A percentile compares a stretch with the other conserved stretches of the same genome.
Conservation (phyloP, 2,797 vertebrate species). For the Natrix natrix region DNA sequence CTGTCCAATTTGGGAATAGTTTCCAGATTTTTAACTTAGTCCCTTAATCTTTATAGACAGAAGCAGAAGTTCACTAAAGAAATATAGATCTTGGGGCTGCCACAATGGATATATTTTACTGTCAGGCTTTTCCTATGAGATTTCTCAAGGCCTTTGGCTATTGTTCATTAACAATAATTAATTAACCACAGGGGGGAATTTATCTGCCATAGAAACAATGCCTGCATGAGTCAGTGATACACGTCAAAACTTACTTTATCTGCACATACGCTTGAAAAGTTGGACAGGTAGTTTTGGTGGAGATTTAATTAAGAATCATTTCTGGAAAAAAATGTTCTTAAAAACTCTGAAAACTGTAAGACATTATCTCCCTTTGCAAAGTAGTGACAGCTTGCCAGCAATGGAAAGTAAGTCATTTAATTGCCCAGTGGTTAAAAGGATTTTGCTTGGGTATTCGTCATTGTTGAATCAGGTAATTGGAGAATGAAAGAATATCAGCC, state of each 20-base stretch:
- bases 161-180: neutral
- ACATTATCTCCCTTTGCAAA: neutral
- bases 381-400: neutral
- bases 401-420: neutral
- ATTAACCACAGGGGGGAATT: neutral
- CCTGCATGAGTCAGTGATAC: neutral
- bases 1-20: neutral
- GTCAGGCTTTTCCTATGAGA: neutral
- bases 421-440: neutral
- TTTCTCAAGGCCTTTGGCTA: neutral
- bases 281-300: neutral
- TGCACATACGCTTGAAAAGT: constrained; percentile 14
- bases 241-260: constrained; percentile 6
- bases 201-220: neutral
- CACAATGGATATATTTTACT: neutral
- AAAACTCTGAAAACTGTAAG: neutral
- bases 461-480: neutral
- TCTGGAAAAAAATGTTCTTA: neutral
- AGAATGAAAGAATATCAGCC: neutral
- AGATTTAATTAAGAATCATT: neutral
- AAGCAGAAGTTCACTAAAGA: neutral
- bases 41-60: neutral
- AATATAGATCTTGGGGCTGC: neutral
- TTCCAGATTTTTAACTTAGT: neutral
- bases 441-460: neutral